These are phyloP conservation scores for Muricea muricata DNA, from an alignment of 92 coral and sea anemone genomes.

Conservation along the genomic window DNA sequence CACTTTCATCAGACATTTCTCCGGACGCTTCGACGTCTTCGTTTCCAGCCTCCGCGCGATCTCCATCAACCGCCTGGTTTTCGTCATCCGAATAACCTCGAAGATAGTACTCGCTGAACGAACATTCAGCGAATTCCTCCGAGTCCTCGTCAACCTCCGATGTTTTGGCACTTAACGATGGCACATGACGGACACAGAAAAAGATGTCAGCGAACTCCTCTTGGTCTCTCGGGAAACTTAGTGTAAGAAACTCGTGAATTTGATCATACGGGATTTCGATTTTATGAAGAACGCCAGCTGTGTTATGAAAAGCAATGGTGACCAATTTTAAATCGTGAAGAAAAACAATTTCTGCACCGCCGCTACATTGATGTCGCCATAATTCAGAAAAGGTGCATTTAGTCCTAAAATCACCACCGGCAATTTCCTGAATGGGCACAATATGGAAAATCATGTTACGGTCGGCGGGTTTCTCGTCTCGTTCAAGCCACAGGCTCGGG, in stretches of 20 bases:
- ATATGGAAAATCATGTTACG: conserved; percentile 56
- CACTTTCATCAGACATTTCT: neutral
- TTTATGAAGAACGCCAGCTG: conserved; percentile 29
- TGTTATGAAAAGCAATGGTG: conserved; percentile 62
- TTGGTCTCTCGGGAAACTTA: neutral
- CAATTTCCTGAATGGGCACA: conserved; percentile 65
- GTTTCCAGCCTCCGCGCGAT: conserved; percentile 14
- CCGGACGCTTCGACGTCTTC: neutral
- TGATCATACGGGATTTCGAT: conserved; percentile 81
- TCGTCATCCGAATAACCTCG: conserved; percentile 20
- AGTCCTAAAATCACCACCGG: conserved; percentile 79
- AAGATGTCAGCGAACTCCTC: conserved; percentile 9
- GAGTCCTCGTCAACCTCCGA: neutral
- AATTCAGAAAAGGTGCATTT: conserved; percentile 69
- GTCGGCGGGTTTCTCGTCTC: conserved; percentile 4
- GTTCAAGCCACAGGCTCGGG: conserved; percentile 18
- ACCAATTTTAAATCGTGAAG: conserved; percentile 85
- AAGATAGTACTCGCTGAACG: conserved; percentile 41
- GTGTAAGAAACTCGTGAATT: conserved; percentile 61
- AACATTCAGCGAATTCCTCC: conserved; percentile 70
- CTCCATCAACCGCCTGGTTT: neutral
- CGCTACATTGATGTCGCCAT: conserved; percentile 71
- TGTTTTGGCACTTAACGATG: neutral
- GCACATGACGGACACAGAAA: conserved; percentile 24
- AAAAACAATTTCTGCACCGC: conserved; percentile 69